Evolutionary conservation across 2,888 invertebrate species (phyloP).

Genomic region (Ceramica pisi): DNA sequence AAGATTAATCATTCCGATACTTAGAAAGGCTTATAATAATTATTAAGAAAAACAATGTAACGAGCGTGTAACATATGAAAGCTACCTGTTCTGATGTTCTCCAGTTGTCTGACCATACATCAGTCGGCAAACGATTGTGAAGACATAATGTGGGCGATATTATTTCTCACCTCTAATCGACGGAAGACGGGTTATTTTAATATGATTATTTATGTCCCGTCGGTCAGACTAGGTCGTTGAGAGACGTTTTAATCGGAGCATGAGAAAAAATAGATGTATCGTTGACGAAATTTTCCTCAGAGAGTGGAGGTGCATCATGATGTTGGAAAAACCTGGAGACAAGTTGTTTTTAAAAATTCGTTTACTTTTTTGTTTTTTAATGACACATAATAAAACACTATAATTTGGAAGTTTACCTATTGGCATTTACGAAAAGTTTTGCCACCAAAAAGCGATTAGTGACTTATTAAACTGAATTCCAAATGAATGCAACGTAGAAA

Average conservation of each 20-base stretch:
- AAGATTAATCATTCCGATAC: constrained; percentile 31
- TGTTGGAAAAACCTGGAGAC: not conserved
- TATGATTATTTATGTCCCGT: constrained; percentile 67
- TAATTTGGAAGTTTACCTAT: not conserved
- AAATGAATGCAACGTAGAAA: constrained; percentile 1
- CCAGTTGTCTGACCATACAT: constrained; percentile 38
- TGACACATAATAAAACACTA: not conserved
- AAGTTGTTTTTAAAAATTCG: constrained; percentile 30
- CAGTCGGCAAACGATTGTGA: constrained; percentile 62
- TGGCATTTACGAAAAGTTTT: not conserved
- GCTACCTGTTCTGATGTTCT: constrained; percentile 52
- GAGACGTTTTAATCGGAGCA: constrained; percentile 62
- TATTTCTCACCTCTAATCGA: constrained; percentile 67
- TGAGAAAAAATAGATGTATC: constrained; percentile 54
- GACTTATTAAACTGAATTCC: not conserved
- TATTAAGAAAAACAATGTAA: constrained; percentile 38
- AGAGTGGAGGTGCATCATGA: constrained; percentile 37
- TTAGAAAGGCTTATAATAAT: constrained; percentile 23
- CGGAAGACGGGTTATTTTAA: constrained; percentile 67
- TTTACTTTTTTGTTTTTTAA: not conserved
- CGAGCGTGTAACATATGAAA: constrained; percentile 44
- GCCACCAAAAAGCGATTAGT: not conserved
- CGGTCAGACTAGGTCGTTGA: constrained; percentile 63
- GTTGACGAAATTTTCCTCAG: constrained; percentile 38
- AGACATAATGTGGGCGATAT: constrained; percentile 63